These are phyloP conservation scores for Drosophila nigromelanica DNA, from an alignment of 1,140 invertebrate species.

Conservation along the genomic window DNA sequence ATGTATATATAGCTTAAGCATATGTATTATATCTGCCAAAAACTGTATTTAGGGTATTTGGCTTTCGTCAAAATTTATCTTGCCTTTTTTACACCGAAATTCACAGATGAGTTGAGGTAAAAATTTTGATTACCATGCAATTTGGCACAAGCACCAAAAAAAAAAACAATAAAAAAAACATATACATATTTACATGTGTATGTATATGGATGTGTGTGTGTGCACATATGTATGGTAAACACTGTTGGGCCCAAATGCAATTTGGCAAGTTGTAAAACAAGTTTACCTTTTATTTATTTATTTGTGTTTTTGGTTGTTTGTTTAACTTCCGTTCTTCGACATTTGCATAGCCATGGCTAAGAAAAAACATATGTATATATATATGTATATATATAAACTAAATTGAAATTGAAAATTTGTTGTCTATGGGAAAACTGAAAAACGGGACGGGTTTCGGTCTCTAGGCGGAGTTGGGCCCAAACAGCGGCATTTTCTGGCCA, in stretches of 20 bases:
- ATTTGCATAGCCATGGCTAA: constrained; percentile 60
- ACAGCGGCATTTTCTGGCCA: constrained; percentile 9
- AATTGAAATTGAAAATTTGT: not conserved
- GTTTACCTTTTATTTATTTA: constrained; percentile 59
- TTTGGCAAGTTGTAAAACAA: constrained; percentile 59
- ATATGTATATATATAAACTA: too few relatives aligned
- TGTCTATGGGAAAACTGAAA: not conserved
- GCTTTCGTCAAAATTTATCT: not conserved
- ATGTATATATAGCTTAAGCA: too few relatives aligned
- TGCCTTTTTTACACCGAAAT: constrained; percentile 7
- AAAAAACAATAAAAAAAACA: not conserved
- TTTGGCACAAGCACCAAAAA: constrained; percentile 22
- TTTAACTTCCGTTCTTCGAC: constrained; percentile 56
- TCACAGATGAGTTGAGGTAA: constrained; percentile 7
- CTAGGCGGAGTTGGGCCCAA: constrained; percentile 3
- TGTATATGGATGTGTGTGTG: not conserved
- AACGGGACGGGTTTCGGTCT: constrained; percentile 2
- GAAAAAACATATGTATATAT: not conserved
- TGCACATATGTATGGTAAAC: constrained; percentile 10
- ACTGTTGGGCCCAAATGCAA: constrained; percentile 43
- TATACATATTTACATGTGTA: not conserved
- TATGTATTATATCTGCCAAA: not conserved
- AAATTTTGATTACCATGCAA: constrained; percentile 28
- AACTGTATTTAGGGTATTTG: not conserved
- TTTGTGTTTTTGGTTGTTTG: constrained; percentile 25